Base-by-base conservation (phyloP, 2,888 invertebrate species). In the Mechanitis messenoides region DNA sequence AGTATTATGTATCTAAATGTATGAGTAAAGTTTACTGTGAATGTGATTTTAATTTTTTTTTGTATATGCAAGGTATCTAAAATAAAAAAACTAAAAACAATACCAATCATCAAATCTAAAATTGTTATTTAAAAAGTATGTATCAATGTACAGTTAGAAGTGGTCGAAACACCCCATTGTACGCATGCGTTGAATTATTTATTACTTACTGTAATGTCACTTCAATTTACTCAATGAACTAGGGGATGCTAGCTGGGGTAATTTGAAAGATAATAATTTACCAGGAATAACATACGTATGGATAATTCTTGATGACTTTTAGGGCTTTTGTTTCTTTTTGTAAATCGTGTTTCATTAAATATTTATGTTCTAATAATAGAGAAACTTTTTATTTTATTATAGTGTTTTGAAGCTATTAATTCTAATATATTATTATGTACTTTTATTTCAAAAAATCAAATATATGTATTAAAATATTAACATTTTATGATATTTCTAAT, bases 101-200 rank as follows among this genome's bases (percentile, higher is more conserved):
- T 42, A 9, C 20, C 9, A 9, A 6, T 31, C 5, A 31, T 50
- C 0, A 12, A 31, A 31, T 31, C 11, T 6, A 50, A 31, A 50
- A 50, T 31, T 31, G n/a, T 9, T 31, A 28, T 28, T 50, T 50
- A n/a, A 50, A 31, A 50, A 31, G n/a, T 1, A 31, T 50, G 31
- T 11, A 50, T 31, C 50, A 50, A 50, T 31, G 7, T 50, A 31
- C 11, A 50, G 50, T 50, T 50, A 31, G 50, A 31, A 50, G 31
- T 50, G 11, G 31, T 31, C 50, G 45, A 46, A 54, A 58, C 56
- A 33, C 6, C 59, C 62, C 59, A n/a, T 54, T 58, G 54, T 60
- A 62, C 54, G 64, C 56, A 54, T 58, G 61, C 55, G 56, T 63
- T 71, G 68, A 69, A 69, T 69, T 67, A 69, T 71, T 69, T 69